These are phyloP conservation scores for Oophaga sylvatica DNA, from an alignment of 2,797 vertebrate species.

Conservation along the genomic window DNA sequence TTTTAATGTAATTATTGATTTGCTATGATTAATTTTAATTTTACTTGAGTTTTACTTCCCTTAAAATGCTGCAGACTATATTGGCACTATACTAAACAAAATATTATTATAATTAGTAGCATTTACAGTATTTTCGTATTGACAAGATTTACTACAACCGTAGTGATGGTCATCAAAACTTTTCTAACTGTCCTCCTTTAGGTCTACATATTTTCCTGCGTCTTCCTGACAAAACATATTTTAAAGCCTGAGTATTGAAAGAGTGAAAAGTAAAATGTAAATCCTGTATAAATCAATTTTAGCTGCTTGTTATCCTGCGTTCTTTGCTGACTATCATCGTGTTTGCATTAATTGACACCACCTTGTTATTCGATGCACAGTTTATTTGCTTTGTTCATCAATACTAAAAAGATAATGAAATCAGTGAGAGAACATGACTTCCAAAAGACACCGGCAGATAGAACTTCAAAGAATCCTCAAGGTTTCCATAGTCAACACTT, in stretches of 20 bases:
- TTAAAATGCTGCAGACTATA: too few relatives aligned
- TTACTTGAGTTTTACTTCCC: too few relatives aligned
- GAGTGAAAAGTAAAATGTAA: not conserved
- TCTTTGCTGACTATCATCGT: constrained; percentile 12
- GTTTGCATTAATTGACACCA: constrained; percentile 31
- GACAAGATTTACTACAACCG: too few relatives aligned
- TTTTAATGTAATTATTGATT: too few relatives aligned
- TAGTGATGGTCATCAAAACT: too few relatives aligned
- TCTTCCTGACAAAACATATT: not conserved
- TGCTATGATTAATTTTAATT: too few relatives aligned
- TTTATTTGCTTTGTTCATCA: constrained; percentile 29
- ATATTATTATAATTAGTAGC: too few relatives aligned
- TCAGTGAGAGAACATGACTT: constrained; percentile 29
- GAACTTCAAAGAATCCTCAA: constrained; percentile 4
- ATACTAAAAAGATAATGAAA: constrained; percentile 31
- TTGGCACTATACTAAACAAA: too few relatives aligned
- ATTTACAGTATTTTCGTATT: too few relatives aligned
- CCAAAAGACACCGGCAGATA: constrained; percentile 3
- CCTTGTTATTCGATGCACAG: not conserved
- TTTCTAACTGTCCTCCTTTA: too few relatives aligned
- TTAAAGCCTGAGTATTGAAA: not conserved
- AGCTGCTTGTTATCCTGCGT: not conserved
- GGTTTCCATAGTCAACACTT: not conserved
- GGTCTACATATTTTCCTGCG: not conserved
- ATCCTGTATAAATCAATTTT: not conserved